Evolutionary conservation across 2,797 vertebrate species (phyloP).

Genomic region (Percopsis omiscomaycus): DNA sequence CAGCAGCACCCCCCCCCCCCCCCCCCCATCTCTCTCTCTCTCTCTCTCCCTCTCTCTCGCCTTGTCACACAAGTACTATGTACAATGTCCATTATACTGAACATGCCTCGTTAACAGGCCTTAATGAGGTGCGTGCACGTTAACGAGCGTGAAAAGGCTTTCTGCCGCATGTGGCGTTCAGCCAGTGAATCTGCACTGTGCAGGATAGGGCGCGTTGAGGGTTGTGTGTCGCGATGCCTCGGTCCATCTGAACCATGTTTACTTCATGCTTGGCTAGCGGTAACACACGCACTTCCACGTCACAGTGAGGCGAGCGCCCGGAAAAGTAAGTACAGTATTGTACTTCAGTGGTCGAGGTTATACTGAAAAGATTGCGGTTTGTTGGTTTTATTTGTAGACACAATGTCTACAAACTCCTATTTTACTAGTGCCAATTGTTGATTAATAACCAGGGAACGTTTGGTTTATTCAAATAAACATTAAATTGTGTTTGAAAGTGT

Average conservation of each 20-base stretch:
- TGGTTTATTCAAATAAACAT: no score
- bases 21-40: neutral
- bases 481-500: no score
- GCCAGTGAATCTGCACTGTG: neutral
- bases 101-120: neutral
- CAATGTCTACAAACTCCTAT: no score
- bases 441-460: no score
- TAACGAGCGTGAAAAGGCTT: neutral
- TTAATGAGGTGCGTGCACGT: neutral
- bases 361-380: no score
- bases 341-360: no score
- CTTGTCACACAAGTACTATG: neutral
- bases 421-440: no score
- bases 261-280: conserved; percentile 15
- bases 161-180: neutral
- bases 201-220: no score
- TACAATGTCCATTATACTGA: conserved; percentile 17
- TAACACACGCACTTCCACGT: neutral
- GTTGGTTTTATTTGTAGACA: no score
- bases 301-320: no score
- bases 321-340: no score
- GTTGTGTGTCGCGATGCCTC: neutral
- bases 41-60: neutral
- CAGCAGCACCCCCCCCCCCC: no score
- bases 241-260: neutral